phyloP scores from a whole-genome alignment of 1,140 invertebrate genomes.

The Neodiprion pinetum region DNA sequence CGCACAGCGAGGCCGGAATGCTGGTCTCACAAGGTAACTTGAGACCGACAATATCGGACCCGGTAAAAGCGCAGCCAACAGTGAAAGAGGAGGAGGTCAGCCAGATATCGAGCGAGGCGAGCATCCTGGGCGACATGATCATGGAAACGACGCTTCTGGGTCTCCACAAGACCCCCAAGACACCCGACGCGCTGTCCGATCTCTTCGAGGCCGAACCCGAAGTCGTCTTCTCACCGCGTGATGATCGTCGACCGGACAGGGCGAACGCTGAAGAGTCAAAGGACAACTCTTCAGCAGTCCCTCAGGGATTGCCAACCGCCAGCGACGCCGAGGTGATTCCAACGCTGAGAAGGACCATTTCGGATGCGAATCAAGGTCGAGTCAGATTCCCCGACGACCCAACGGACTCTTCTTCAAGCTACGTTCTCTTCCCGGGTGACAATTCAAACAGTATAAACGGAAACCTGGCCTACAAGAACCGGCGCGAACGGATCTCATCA shows the following conservation, averaged over 20 bases:
- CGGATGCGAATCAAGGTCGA: constrained; percentile 24
- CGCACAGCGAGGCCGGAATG: constrained; percentile 52
- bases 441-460: constrained; percentile 54
- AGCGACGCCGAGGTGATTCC: constrained; percentile 3
- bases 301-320: background rate
- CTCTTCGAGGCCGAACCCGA: constrained; percentile 34
- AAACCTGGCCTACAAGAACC: constrained; percentile 39
- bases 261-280: background rate
- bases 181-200: background rate
- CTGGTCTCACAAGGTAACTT: background rate
- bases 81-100: constrained; percentile 21
- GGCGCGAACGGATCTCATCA: constrained; percentile 23
- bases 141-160: constrained; percentile 45
- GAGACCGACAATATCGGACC: background rate
- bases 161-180: background rate
- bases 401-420: constrained; percentile 23
- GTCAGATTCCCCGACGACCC: constrained; percentile 43
- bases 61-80: constrained; percentile 24
- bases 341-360: too few species aligned
- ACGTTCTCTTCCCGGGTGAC: constrained; percentile 49
- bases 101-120: constrained; percentile 46
- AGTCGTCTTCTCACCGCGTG: constrained; percentile 33
- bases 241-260: background rate
- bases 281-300: constrained; percentile 19
- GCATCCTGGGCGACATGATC: constrained; percentile 46